Base-by-base conservation (phyloP, 2,797 vertebrate genomes). In the Gallinago stenura region DNA sequence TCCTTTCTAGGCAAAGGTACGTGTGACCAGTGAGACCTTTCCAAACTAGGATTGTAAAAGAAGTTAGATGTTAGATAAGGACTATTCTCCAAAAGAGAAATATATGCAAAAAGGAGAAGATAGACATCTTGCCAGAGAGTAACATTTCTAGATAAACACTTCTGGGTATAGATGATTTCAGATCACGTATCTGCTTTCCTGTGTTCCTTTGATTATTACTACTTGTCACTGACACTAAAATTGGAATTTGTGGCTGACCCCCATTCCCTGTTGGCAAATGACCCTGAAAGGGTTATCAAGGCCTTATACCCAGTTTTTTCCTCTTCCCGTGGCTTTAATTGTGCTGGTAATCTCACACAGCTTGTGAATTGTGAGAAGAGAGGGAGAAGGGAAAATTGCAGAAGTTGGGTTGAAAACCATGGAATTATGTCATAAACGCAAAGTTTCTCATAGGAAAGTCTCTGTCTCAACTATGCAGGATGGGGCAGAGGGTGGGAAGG, bases 341-440 rank as follows among this genome's bases (percentile, higher is more conserved):
- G 99, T 99, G 92, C 86, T 98, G 94, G 97, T 98, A 99, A 99
- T 99, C 99, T 99, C 97, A 97, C 95, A 96, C 85, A 95, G 90
- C 91, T 91, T 97, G 94, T 98, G 98, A 99, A 99, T 99, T 98
- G 99, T 99, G 99, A 99, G 99, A 99, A 99, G 83, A 77, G 96
- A 89, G 90, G 90, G 97, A 96, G 98, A 97, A 97, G 96, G 94
- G 33, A 10, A 83, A 93, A 92, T 89, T 71, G 70, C 51, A 94
- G 66, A 77, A 89, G 35, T 83, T 93, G 92, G 89, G 94, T 95
- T 96, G 91, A 87, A 96, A 97, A 96, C 93, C 96, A 92, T 80
- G 90, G 89, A 96, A 95, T 95, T 97, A 89, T 96, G 94, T 97
- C 97, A 95, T 91, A 91, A 96, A 90, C 30, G 24, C 37, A 93